Evolutionary conservation across 2,113 vertebrate species (phyloP).

Genomic region (Anhinga rufa): DNA sequence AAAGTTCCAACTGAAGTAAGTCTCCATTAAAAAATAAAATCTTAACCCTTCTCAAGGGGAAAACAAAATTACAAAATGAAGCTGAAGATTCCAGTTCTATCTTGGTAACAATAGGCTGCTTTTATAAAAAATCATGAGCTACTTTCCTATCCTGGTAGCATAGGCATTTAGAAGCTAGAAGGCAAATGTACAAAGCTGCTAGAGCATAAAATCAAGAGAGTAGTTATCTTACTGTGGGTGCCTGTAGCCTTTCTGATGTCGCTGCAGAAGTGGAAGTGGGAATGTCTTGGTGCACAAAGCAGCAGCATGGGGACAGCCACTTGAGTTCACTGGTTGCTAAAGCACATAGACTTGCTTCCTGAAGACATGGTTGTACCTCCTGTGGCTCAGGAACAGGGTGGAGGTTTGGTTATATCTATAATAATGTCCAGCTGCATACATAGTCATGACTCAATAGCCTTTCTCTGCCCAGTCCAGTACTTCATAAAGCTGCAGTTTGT

Average conservation of each 20-base stretch:
- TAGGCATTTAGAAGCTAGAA: not conserved
- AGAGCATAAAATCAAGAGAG: not conserved
- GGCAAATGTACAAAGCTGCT: not conserved
- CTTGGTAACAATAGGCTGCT: not conserved
- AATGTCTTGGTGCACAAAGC: not conserved
- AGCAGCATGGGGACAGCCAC: not conserved
- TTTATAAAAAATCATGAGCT: not conserved
- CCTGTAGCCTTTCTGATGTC: not conserved
- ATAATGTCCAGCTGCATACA: not conserved
- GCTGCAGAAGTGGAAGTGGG: not conserved
- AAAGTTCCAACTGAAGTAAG: not conserved
- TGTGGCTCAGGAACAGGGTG: not conserved
- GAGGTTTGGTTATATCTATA: not conserved
- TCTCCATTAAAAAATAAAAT: not conserved
- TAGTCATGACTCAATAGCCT: not conserved
- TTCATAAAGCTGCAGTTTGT: not conserved
- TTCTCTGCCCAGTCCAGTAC: not conserved
- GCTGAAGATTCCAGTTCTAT: not conserved
- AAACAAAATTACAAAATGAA: not conserved
- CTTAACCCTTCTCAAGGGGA: not conserved
- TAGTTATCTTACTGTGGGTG: not conserved
- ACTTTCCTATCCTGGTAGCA: not conserved
- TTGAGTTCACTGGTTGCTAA: not conserved
- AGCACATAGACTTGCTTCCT: not conserved
- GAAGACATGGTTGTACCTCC: rapidly evolving